Conservation (phyloP, 2,888 invertebrate species). For the Doris montereyensis region DNA sequence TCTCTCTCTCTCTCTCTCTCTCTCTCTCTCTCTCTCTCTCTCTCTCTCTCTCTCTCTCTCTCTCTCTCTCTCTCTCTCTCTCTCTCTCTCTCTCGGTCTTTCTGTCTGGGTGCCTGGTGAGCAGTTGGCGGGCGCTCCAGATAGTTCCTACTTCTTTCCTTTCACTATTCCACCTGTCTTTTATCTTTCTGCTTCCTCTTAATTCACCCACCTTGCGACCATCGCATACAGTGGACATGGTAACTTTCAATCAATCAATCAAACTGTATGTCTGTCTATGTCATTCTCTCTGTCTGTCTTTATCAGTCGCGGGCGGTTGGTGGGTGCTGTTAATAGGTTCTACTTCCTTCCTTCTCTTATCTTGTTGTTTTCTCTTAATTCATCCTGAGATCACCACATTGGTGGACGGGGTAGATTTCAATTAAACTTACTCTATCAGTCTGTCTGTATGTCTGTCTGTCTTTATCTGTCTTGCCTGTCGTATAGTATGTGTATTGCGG, state of each 20-base stretch:
- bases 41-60: background rate
- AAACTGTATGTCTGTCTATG: background rate
- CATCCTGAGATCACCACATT: too few relatives aligned
- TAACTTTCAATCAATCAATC: background rate
- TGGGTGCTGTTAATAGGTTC: too few relatives aligned
- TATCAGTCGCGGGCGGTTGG: too few relatives aligned
- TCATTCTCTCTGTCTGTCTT: background rate
- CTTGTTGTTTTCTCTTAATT: too few relatives aligned
- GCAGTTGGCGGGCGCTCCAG: background rate
- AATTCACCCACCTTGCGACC: background rate
- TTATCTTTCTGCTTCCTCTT: background rate
- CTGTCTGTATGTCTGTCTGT: too few relatives aligned
- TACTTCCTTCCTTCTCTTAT: too few relatives aligned
- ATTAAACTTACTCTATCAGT: too few relatives aligned
- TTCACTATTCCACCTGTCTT: background rate
- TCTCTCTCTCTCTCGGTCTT: background rate
- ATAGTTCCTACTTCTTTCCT: too few relatives aligned
- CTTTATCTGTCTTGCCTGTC: too few relatives aligned
- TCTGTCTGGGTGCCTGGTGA: background rate
- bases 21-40: background rate
- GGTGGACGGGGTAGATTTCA: too few relatives aligned
- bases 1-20: slow-evolving; percentile 18
- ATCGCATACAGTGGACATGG: background rate
- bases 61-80: background rate
- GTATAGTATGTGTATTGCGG: too few relatives aligned